Percentiles rank a stretch among this genome's conserved stretches.
Conservation (phyloP, 2,113 vertebrate species). For the Anarrhichthys ocellatus region DNA sequence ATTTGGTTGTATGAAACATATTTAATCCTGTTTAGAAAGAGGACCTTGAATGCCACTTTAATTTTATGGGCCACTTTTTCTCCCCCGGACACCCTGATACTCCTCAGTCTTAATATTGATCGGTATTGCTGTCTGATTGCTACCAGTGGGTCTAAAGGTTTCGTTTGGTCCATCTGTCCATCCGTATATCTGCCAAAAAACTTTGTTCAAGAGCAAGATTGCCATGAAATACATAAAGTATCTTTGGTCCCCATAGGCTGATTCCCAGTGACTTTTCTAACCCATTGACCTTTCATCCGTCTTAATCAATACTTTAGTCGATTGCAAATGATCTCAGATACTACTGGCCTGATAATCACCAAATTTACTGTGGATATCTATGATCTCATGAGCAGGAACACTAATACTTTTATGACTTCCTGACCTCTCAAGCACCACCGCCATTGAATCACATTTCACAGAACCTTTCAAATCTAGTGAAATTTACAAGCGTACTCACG, state of each 20-base stretch:
- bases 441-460: neutral
- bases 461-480: neutral
- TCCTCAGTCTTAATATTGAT: slow-evolving; percentile 20
- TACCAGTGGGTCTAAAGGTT: neutral
- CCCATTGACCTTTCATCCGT: slow-evolving; percentile 27
- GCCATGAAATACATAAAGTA: slow-evolving; percentile 8
- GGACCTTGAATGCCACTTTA: neutral
- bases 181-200: slow-evolving; percentile 15
- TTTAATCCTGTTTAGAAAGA: neutral
- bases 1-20: neutral
- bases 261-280: slow-evolving; percentile 12
- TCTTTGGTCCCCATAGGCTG: neutral
- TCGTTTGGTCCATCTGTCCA: slow-evolving; percentile 17
- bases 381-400: neutral
- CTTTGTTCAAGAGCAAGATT: slow-evolving; percentile 9
- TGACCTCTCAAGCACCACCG: neutral
- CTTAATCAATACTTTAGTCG: slow-evolving; percentile 19
- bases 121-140: neutral
- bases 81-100: neutral
- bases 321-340: neutral
- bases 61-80: neutral
- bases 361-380: neutral
- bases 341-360: neutral
- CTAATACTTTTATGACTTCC: neutral
- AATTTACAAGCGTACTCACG: neutral